These are phyloP conservation scores for Dasyprocta punctata DNA, from an alignment of 2,113 vertebrate species.

Conservation along the genomic window DNA sequence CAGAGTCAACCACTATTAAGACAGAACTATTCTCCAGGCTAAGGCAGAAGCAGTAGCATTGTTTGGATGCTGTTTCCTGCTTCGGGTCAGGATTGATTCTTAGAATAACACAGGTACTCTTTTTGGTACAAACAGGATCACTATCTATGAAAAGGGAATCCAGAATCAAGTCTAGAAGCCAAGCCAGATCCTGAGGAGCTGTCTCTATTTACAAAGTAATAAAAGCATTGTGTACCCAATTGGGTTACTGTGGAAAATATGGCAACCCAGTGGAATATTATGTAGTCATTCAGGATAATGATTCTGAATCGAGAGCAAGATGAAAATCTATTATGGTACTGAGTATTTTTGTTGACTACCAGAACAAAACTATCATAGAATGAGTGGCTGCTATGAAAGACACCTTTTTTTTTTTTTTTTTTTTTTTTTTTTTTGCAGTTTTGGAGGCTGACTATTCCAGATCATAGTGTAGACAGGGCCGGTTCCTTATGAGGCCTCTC, in stretches of 20 bases:
- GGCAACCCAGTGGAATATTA: not conserved
- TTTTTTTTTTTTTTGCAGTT: not conserved
- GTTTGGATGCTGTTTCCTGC: not conserved
- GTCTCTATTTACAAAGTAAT: not conserved
- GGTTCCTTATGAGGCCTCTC: not conserved
- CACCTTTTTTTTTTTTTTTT: too few relatives aligned
- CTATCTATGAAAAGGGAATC: not conserved
- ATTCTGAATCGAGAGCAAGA: not conserved
- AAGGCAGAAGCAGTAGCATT: too few relatives aligned
- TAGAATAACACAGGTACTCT: not conserved
- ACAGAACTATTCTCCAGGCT: not conserved
- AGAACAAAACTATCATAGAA: not conserved
- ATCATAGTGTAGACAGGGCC: not conserved
- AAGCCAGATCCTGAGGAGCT: not conserved
- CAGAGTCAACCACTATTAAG: not conserved
- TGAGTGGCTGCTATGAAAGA: not conserved
- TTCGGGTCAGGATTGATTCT: not conserved
- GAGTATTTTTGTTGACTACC: not conserved
- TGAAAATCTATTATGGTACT: not conserved
- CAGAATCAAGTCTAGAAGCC: not conserved
- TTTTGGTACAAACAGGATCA: fast-evolving
- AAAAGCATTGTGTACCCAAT: not conserved
- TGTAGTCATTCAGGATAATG: not conserved
- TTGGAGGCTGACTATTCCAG: not conserved
- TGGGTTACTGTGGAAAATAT: not conserved